Evolutionary conservation across 2,113 vertebrate genomes (phyloP).

Genomic region (Athene cunicularia): DNA sequence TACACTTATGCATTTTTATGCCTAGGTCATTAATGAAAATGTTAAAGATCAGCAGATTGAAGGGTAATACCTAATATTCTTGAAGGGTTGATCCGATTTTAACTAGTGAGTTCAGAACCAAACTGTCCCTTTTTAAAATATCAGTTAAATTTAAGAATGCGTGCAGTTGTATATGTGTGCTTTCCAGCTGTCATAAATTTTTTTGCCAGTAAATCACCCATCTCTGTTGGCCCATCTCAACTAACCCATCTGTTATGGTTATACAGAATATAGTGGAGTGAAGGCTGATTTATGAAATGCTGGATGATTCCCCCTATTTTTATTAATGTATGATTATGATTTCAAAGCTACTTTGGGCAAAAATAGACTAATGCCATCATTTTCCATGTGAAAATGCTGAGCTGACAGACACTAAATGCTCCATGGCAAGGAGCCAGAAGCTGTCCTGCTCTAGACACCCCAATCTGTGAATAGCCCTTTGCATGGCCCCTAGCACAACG

Average conservation of each 20-base stretch:
- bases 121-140: background rate
- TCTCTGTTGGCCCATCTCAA: background rate
- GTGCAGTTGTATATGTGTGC: background rate
- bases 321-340: conserved; percentile 28
- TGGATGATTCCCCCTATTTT: conserved; percentile 10
- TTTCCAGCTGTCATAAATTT: conserved; percentile 11
- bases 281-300: conserved; percentile 10
- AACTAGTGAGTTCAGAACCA: background rate
- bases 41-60: conserved; percentile 27
- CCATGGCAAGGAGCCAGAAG: background rate
- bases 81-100: background rate
- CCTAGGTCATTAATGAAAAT: conserved; percentile 4
- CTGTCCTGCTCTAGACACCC: background rate
- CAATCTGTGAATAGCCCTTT: background rate
- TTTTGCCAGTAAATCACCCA: conserved; percentile 28
- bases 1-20: conserved; percentile 14
- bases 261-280: background rate
- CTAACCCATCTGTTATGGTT: background rate
- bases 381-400: background rate
- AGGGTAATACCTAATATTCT: background rate
- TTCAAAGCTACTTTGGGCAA: background rate
- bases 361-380: background rate
- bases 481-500: background rate
- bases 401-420: background rate
- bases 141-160: background rate